Evolutionary conservation across 2,113 vertebrate species (phyloP).

Genomic region (Nothoprocta perdicaria): DNA sequence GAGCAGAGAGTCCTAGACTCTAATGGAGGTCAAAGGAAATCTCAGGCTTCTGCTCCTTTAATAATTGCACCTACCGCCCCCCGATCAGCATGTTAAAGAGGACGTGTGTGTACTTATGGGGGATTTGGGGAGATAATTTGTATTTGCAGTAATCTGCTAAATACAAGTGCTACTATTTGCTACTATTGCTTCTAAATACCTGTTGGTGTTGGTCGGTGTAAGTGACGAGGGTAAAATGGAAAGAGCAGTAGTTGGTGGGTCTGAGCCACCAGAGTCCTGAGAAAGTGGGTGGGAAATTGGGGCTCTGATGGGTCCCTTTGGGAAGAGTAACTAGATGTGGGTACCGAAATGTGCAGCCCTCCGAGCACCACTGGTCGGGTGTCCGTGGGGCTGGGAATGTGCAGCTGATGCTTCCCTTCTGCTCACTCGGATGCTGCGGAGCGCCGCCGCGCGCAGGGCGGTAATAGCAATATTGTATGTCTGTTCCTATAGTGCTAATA

Average conservation of each 20-base stretch:
- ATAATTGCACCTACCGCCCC: conserved; percentile 7
- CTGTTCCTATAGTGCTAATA: conserved; percentile 28
- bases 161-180: not conserved
- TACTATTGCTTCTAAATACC: conserved; percentile 32
- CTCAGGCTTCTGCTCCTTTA: conserved; percentile 23
- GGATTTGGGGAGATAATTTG: not conserved
- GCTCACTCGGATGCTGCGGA: not conserved
- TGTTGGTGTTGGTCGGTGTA: conserved; percentile 62
- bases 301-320: not conserved
- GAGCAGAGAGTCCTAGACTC: conserved; percentile 5
- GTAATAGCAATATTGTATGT: conserved; percentile 36
- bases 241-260: not conserved
- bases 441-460: not conserved
- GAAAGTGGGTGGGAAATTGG: not conserved
- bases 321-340: not conserved
- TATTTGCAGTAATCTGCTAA: conserved; percentile 3
- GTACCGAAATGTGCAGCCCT: not conserved
- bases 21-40: conserved; percentile 53
- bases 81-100: conserved; percentile 16
- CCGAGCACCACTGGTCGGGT: not conserved
- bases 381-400: not conserved
- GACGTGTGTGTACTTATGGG: not conserved
- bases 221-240: not conserved
- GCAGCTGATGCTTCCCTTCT: not conserved
- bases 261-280: not conserved